phyloP scores from a whole-genome alignment of 1,140 invertebrate genomes.

The Wasmannia auropunctata region DNA sequence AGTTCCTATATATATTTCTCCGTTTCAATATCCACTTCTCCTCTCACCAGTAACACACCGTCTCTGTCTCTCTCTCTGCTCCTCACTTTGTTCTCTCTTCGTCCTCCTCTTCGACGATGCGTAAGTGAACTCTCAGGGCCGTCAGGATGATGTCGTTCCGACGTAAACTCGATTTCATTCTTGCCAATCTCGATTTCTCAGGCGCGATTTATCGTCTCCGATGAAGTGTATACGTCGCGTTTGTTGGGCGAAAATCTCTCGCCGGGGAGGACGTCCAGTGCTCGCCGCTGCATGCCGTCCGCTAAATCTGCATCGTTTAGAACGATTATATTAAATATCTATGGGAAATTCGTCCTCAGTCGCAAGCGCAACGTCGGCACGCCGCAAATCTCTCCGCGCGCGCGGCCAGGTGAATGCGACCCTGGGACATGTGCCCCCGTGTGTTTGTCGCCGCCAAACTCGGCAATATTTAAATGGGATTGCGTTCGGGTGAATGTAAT shows the following conservation, averaged over 20 bases:
- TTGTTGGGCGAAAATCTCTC: background rate
- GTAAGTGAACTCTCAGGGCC: conserved; percentile 19
- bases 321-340: conserved; percentile 12
- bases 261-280: background rate
- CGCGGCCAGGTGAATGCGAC: conserved; percentile 52
- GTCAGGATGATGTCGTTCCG: background rate
- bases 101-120: background rate
- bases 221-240: background rate
- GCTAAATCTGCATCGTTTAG: conserved; percentile 1
- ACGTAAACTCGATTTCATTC: conserved; percentile 39
- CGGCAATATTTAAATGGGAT: conserved; percentile 82
- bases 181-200: conserved; percentile 18
- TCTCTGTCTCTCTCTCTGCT: background rate
- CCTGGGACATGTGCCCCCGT: conserved; percentile 36
- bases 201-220: background rate
- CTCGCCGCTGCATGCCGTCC: background rate
- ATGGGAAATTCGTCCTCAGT: background rate
- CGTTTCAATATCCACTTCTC: conserved; percentile 30
- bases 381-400: conserved; percentile 21
- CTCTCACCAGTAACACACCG: background rate
- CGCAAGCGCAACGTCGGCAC: background rate
- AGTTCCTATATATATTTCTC: conserved; percentile 32
- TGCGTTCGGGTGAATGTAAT: conserved; percentile 81
- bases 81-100: background rate
- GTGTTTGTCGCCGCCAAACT: conserved; percentile 78